Conservation (phyloP, 2,113 vertebrate genomes). For the Equus quagga region DNA sequence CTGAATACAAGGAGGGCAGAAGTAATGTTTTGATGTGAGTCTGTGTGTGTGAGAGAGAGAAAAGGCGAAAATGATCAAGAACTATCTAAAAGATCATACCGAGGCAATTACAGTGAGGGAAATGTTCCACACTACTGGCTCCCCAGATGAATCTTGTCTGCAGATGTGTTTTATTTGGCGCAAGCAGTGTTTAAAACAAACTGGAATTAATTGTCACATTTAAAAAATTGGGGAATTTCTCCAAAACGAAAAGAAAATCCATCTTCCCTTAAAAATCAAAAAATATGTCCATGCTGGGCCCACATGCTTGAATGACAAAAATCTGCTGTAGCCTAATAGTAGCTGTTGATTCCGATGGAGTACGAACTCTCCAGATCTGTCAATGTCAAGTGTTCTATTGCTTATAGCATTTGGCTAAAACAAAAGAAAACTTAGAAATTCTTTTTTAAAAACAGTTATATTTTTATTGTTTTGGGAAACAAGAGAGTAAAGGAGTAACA, state of each 20-base stretch:
- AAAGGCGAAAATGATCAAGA: background rate
- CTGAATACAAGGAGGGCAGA: background rate
- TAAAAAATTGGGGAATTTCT: constrained; percentile 12
- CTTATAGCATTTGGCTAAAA: background rate
- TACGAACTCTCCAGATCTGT: background rate
- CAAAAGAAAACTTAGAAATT: background rate
- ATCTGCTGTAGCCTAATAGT: background rate
- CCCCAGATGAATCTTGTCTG: constrained; percentile 11
- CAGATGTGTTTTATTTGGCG: constrained; percentile 60
- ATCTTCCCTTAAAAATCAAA: constrained; percentile 39
- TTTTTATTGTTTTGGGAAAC: background rate
- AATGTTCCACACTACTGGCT: background rate
- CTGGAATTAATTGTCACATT: constrained; percentile 39
- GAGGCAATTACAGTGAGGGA: background rate
- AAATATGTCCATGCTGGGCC: background rate
- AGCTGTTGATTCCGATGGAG: background rate
- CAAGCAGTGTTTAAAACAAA: constrained; percentile 40
- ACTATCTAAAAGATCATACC: background rate
- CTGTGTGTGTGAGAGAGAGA: no score
- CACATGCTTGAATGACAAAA: background rate
- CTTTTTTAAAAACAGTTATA: background rate
- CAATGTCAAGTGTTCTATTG: background rate
- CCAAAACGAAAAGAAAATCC: background rate
- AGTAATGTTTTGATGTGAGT: background rate
- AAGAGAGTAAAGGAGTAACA: background rate